Base-by-base conservation (phyloP, 2,797 vertebrate species). In the Huso huso region DNA sequence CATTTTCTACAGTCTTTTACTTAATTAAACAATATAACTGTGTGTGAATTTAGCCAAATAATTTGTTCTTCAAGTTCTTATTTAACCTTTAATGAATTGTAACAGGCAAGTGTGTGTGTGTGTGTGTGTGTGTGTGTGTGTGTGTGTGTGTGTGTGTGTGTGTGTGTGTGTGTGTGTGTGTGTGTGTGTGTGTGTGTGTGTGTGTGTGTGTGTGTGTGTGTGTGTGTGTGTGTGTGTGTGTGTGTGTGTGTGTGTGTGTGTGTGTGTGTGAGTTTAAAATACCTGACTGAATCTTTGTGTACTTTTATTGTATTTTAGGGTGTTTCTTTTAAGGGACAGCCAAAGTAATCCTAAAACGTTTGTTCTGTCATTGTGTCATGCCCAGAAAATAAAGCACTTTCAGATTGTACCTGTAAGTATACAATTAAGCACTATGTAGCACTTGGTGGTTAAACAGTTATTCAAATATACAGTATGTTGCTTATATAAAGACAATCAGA, bases 331-430 rank as follows among this genome's bases (percentile, higher is more conserved):
- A 69, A 92, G 97, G 51, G 95, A 98, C 87, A 99, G 97, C 80
- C 97, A 96, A 85, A 99, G 95, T 84, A 97, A 94, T 75, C 95
- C 95, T 6, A 98, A 93, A 87, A 93, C 93, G 1, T 98, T 97
- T 72, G 97, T 99, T 59, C 87, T 99, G 73, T 96, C 97, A 51
- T 75, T 99, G 85, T 96, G 95, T 83, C 90, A 99, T 79, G 86
- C 84, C 81, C 92, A 96, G 87, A 96, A 93, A 89, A 90, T 97
- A 87, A 98, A 96, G 85, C 97, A 99, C 86, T 95, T 98, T 88
- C 95, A 97, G 81, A 99, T 99, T 80, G 76, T 96, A 81, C 95
- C 92, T 59, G 96, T 98, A 87, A 95, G 95, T 94, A 87, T 48
- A 66, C 15, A 64, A 48, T 67, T n/a, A 66, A 58, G 23, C 23